Base-by-base conservation (phyloP, 2,113 vertebrate species). In the Delphinus delphis region DNA sequence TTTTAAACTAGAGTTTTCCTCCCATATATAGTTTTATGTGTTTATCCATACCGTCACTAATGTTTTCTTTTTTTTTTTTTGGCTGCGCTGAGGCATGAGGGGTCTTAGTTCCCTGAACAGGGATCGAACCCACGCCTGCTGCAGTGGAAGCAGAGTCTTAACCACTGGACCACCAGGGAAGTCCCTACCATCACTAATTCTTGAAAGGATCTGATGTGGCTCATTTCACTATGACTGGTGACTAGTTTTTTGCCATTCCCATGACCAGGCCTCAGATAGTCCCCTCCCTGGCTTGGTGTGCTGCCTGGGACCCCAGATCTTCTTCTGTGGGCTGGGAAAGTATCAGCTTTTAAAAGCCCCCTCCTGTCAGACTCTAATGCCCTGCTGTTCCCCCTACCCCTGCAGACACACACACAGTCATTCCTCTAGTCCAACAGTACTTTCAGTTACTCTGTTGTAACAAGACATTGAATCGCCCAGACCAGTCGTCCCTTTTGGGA, bases 1-100 rank as follows among this genome's bases (percentile, higher is more conserved):
- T 95, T 91, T 47, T 71, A 58, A 94, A 31, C 33, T 62, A 47
- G 71, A 81, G 12, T 77, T 93, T 86, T 87, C 21, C 68, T 91
- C n/a, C n/a, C 28, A 36, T 26, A 26, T 10, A 23, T 10, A 50
- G 9, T n/a, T 84, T 74, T 68, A 36, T 41, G 11, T 94, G 4
- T 68, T 67, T 89, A 58, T 55, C n/a, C 2, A 33, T 28, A 84
- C 44, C 10, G 18, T 41, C 23, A 38, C 28, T 36, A 87, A 6
- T 58, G 8, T 58, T 18, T 58, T 58, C 55, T 58, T 58, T 55
- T 8, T 20, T 20, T 55, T 55, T 55, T 55, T 55, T 58, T 58
- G 55, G 55, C 55, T 21, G 55, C 2, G 0, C 55, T 21, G 55
- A 20, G 55, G 55, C 55, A 58, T 58, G 55, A 18, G 55, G 55